phyloP scores from a whole-genome alignment of 2,888 invertebrate species.

The Stegophylla sp. region DNA sequence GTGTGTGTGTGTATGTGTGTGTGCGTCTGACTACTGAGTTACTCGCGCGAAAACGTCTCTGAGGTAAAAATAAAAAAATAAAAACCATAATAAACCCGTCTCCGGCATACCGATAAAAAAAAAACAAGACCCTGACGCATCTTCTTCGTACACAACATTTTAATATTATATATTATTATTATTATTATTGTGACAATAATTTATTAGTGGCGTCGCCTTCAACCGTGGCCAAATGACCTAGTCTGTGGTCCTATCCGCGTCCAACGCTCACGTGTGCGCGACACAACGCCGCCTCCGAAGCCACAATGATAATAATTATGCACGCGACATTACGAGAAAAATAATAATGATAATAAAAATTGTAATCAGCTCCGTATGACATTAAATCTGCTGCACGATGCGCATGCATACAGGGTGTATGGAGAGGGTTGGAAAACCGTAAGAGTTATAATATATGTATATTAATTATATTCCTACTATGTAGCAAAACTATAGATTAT shows the following conservation, averaged over 20 bases:
- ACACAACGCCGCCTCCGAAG: slow-evolving; percentile 5
- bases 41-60: background rate
- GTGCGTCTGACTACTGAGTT: slow-evolving; percentile 8
- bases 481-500: too few species aligned
- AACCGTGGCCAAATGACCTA: slow-evolving; percentile 41
- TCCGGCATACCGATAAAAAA: slow-evolving; percentile 29
- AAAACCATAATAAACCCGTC: slow-evolving; percentile 20
- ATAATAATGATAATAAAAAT: background rate
- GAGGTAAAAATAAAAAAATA: background rate
- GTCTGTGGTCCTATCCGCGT: slow-evolving; percentile 34
- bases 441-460: too few species aligned
- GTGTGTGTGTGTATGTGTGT: background rate
- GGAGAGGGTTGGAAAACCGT: too few species aligned
- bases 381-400: too few species aligned
- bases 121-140: slow-evolving; percentile 21
- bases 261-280: background rate
- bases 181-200: slow-evolving; percentile 20
- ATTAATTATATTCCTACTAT: too few species aligned
- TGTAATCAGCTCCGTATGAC: too few species aligned
- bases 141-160: background rate
- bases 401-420: too few species aligned
- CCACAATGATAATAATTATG: too few species aligned
- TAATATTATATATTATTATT: background rate
- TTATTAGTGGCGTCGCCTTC: slow-evolving; percentile 35
- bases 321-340: too few species aligned